These are phyloP conservation scores for Catharus fuscescens DNA, from an alignment of 2,113 vertebrate species.

Conservation along the genomic window DNA sequence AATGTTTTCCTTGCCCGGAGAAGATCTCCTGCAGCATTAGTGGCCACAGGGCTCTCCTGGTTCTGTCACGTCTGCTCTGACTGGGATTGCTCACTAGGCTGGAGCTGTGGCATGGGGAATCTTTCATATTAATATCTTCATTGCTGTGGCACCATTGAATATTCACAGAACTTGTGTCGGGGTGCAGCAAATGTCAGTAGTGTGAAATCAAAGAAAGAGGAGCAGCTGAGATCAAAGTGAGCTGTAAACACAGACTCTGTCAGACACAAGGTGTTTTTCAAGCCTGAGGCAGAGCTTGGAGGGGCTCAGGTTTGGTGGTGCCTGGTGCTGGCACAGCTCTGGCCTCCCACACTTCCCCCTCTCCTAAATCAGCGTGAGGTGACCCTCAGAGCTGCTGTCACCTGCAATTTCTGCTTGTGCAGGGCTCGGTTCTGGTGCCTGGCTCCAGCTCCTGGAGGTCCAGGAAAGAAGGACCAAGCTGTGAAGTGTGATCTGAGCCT, in stretches of 20 bases:
- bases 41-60: neutral
- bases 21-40: neutral
- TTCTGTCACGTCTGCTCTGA: neutral
- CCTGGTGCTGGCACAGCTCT: neutral
- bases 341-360: neutral
- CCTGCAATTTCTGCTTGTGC: neutral
- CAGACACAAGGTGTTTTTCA: neutral
- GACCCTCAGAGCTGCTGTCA: neutral
- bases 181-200: neutral
- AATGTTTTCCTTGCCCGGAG: neutral
- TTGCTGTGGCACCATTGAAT: neutral
- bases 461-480: neutral
- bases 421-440: neutral
- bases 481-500: neutral
- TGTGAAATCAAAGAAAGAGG: conserved; percentile 30
- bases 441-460: neutral
- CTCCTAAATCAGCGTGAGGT: neutral
- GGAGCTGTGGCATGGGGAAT: neutral
- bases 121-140: conserved; percentile 2
- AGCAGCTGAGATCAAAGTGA: conserved; percentile 48
- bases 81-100: accelerated
- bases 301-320: neutral
- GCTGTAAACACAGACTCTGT: neutral
- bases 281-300: neutral
- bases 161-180: conserved; percentile 12